These are phyloP conservation scores for Sebastes vulpes DNA, from an alignment of 2,797 vertebrate genomes.

Conservation along the genomic window DNA sequence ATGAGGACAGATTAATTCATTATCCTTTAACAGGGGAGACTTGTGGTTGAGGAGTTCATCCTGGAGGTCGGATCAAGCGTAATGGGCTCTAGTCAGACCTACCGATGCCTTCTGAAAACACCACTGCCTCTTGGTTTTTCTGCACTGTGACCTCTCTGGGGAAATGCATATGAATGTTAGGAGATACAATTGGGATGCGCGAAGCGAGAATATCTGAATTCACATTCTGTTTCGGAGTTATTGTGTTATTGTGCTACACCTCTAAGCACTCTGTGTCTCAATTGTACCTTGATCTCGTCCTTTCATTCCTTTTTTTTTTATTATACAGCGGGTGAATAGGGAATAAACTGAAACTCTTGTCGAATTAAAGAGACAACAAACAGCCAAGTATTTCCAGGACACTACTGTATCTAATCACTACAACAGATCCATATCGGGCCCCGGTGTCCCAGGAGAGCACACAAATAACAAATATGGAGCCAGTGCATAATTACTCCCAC, in stretches of 20 bases:
- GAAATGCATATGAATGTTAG: conserved; percentile 13
- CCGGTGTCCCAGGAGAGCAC: conserved; percentile 60
- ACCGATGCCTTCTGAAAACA: background rate
- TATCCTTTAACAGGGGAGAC: conserved; percentile 56
- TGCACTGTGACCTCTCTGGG: conserved; percentile 18
- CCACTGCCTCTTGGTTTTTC: background rate
- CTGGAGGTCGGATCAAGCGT: conserved; percentile 33
- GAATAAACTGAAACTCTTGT: conserved; percentile 78
- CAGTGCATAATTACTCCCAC: conserved; percentile 77
- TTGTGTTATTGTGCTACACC: conserved; percentile 5
- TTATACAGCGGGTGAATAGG: conserved; percentile 32
- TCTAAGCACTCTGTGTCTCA: conserved; percentile 16
- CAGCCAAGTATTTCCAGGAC: conserved; percentile 74
- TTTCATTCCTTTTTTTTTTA: conserved; percentile 33
- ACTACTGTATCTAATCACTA: conserved; percentile 79
- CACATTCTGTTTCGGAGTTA: conserved; percentile 3
- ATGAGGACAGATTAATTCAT: conserved; percentile 74
- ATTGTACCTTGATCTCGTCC: conserved; percentile 18
- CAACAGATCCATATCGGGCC: conserved; percentile 80
- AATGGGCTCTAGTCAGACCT: conserved; percentile 2
- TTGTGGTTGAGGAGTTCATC: conserved; percentile 63
- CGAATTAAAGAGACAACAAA: conserved; percentile 76
- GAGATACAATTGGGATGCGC: conserved; percentile 13
- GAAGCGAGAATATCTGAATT: conserved; percentile 33
- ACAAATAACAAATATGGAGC: conserved; percentile 73